phyloP scores from a whole-genome alignment of 2,797 vertebrate genomes.

The Gastrophryne carolinensis region DNA sequence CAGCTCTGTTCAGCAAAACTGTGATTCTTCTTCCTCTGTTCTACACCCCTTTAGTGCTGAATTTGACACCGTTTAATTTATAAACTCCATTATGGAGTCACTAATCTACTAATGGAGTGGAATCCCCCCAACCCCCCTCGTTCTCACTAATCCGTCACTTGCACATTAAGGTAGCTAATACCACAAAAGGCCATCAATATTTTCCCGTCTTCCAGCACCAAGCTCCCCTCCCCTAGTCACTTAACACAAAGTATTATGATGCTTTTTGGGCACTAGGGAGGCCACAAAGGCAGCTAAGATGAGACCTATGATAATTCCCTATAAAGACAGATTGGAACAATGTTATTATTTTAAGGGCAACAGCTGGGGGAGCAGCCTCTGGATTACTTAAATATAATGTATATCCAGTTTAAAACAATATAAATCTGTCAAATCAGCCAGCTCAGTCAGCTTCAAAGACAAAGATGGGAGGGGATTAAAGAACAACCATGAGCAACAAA shows the following conservation, averaged over 20 bases:
- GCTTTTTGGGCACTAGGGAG: not conserved
- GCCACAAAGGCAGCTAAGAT: not conserved
- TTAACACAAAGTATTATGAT: not conserved
- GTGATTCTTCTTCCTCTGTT: not conserved
- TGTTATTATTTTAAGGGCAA: conserved; percentile 11
- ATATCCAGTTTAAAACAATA: conserved; percentile 30
- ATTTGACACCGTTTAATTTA: conserved; percentile 44
- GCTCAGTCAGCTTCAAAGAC: conserved; percentile 16
- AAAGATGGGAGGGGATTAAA: no score
- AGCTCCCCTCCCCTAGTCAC: not conserved
- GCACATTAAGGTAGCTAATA: conserved; percentile 41
- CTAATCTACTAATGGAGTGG: conserved; percentile 49
- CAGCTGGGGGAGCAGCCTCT: conserved; percentile 6
- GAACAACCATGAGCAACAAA: no score
- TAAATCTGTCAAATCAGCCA: conserved; percentile 2
- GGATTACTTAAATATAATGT: conserved; percentile 32
- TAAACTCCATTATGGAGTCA: conserved; percentile 51
- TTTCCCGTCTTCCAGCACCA: not conserved
- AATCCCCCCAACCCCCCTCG: not conserved
- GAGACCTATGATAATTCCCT: conserved; percentile 1
- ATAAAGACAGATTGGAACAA: conserved; percentile 32
- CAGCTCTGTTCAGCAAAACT: not conserved
- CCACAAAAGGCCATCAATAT: conserved; percentile 35
- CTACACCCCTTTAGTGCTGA: conserved; percentile 20
- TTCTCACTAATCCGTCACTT: conserved; percentile 28